Base-by-base conservation (phyloP, 2,888 invertebrate species). In the Pardosa pseudoannulata region DNA sequence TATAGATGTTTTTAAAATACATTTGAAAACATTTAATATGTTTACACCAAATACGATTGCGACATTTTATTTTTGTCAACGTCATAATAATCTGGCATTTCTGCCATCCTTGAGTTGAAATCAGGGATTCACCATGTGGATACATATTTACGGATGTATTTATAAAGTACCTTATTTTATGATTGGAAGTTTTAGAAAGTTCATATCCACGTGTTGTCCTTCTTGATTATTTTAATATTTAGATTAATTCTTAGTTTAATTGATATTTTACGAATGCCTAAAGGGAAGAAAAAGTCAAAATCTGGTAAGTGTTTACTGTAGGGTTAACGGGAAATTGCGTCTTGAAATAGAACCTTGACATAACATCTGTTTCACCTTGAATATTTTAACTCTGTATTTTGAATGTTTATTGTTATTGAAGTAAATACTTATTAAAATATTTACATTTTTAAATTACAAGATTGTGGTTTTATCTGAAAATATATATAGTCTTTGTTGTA, bases 201-300 rank as follows among this genome's bases (percentile, higher is more conserved):
- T 87, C 67, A 87, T 76, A 50, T 87, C 78, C 11, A 81, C 79
- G 72, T 87, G 87, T 78, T 87, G 80, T 81, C 87, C 87, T 50
- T 87, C 87, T 81, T 87, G 87, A 87, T 81, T 78, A 71, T 75
- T 86, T 86, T 79, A 79, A 79, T 36, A 65, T 80, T 83, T 83
- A 83, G 83, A 19, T 41, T 29, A 46, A 27, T 71, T 36, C 23
- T 78, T 83, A 75, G 71, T 27, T 23, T 72, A 64, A 28, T 64
- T n/a, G 67, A 36, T 39, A 56, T 67, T 71, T 71, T 72, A 80
- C 79, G 74, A 39, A 87, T 87, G 86, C 86, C 86, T 71, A 87
- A 93, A 93, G 90, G 93, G 93, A 80, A 93, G 93, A 87, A 36
- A 46, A 87, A 87, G 64, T 65, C 31, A 13, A 87, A 80, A 75